phyloP scores from a whole-genome alignment of 2,113 vertebrate genomes.

The Thamnophis sirtalis region DNA sequence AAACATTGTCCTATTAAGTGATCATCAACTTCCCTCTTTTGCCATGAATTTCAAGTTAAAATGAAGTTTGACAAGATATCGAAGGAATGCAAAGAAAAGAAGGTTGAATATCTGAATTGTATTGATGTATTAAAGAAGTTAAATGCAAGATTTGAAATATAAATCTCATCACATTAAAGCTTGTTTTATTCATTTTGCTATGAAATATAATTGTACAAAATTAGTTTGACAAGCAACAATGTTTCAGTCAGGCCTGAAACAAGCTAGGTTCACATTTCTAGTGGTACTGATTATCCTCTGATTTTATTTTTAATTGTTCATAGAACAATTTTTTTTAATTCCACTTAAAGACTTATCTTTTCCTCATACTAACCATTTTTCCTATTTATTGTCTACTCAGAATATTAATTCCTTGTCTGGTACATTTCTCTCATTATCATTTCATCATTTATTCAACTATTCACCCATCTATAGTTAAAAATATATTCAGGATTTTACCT shows the following conservation, averaged over 20 bases:
- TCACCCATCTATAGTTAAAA: background rate
- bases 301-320: background rate
- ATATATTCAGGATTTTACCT: background rate
- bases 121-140: background rate
- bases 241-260: background rate
- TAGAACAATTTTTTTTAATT: background rate
- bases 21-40: background rate
- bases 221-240: background rate
- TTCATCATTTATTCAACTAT: background rate
- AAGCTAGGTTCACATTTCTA: background rate
- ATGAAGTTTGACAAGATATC: background rate
- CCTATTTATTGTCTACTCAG: background rate
- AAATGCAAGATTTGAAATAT: background rate
- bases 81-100: background rate
- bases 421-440: background rate
- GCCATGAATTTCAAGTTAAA: background rate
- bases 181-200: background rate
- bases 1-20: background rate
- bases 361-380: background rate
- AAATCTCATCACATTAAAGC: background rate
- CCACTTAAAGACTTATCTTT: background rate
- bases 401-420: background rate
- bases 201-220: constrained; percentile 4
- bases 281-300: background rate
- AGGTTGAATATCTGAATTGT: background rate